These are phyloP conservation scores for Steatornis caripensis DNA, from an alignment of 2,113 vertebrate species.

Conservation along the genomic window DNA sequence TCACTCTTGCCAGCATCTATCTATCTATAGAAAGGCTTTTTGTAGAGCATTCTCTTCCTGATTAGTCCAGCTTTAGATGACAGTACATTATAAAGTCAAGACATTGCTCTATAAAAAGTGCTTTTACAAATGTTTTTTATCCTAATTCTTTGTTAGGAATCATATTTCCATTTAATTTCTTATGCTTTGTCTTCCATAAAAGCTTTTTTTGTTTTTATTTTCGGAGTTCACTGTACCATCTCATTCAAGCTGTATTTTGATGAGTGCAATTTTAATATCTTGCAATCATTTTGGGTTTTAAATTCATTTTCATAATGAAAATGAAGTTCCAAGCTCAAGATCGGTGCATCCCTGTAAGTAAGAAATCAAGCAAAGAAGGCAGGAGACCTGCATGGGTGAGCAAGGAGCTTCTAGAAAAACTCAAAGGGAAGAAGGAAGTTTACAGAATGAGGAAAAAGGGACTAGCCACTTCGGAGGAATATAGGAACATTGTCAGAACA, in stretches of 20 bases:
- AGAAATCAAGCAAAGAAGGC: too few relatives aligned
- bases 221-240: not conserved
- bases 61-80: not conserved
- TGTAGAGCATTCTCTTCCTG: not conserved
- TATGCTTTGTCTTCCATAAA: not conserved
- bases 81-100: not conserved
- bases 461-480: too few relatives aligned
- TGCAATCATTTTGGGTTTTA: conserved; percentile 4
- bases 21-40: not conserved
- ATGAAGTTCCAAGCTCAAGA: too few relatives aligned
- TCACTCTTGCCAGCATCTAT: not conserved
- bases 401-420: too few relatives aligned
- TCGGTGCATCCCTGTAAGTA: too few relatives aligned
- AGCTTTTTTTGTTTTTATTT: conserved; percentile 42
- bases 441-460: too few relatives aligned
- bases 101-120: not conserved
- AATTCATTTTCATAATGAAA: conserved; percentile 46
- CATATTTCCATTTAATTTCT: conserved; percentile 16
- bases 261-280: conserved; percentile 52
- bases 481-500: too few relatives aligned
- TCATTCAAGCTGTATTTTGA: conserved; percentile 15
- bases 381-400: too few relatives aligned
- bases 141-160: conserved; percentile 27
- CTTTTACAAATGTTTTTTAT: conserved; percentile 18
- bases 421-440: too few relatives aligned